phyloP scores from a whole-genome alignment of 2,113 vertebrate species.

The Ammodytes dubius region DNA sequence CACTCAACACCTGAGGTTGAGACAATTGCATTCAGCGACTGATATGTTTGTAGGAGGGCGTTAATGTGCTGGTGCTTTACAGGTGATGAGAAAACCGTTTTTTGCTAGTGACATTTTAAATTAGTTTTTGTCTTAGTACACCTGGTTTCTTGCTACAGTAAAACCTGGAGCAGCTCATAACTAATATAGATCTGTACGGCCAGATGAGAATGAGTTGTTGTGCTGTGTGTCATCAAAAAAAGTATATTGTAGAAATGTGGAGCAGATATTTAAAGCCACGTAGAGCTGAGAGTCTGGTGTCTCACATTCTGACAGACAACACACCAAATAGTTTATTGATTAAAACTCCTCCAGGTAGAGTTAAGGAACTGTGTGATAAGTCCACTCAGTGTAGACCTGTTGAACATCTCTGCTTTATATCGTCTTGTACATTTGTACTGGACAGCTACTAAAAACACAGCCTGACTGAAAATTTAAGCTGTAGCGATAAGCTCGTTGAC shows the following conservation, averaged over 20 bases:
- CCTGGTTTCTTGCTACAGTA: neutral
- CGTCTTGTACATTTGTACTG: neutral
- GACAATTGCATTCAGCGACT: conserved; percentile 4
- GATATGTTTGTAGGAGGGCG: conserved; percentile 19
- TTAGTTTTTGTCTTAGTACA: conserved; percentile 22
- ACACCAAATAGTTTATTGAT: neutral
- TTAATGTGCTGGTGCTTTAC: conserved; percentile 16
- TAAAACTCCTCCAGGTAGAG: neutral
- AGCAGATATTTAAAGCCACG: neutral
- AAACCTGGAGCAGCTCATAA: neutral
- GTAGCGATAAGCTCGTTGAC: neutral
- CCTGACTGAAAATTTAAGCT: neutral
- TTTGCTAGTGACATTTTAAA: conserved; percentile 39
- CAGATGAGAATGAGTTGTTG: neutral
- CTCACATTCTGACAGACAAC: neutral
- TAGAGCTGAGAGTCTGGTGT: neutral
- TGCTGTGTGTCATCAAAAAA: neutral
- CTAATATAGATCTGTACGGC: neutral
- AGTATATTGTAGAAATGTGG: neutral
- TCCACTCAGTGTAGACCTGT: neutral
- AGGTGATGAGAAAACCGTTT: conserved; percentile 6
- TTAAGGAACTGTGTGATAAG: neutral
- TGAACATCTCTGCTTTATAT: neutral
- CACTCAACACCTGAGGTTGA: neutral
- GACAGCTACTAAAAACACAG: neutral